Conservation (phyloP, 2,888 invertebrate species). For the Mimas tiliae region DNA sequence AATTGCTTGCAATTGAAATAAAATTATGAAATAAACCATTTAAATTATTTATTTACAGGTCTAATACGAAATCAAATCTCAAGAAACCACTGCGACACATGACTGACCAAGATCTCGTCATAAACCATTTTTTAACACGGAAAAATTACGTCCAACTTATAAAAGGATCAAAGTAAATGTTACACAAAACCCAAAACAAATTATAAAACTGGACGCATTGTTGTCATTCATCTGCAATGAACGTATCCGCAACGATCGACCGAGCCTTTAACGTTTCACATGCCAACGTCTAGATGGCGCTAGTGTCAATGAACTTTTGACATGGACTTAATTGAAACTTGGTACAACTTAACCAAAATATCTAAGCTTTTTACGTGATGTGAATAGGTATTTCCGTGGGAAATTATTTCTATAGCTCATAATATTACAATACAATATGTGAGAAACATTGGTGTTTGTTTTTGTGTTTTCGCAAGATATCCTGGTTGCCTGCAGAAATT, state of each 20-base stretch:
- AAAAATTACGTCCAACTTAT: conserved; percentile 60
- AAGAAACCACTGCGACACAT: conserved; percentile 53
- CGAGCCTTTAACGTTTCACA: conserved; percentile 70
- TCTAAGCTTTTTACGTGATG: conserved; percentile 74
- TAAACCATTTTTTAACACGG: conserved; percentile 61
- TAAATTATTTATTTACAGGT: conserved; percentile 39
- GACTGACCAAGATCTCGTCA: conserved; percentile 61
- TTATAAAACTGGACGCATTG: conserved; percentile 55
- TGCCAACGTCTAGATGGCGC: conserved; percentile 72
- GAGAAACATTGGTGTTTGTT: conserved; percentile 56
- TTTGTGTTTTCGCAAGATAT: conserved; percentile 43
- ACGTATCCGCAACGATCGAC: conserved; percentile 66
- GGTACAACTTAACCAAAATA: conserved; percentile 81
- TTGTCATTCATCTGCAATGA: conserved; percentile 49
- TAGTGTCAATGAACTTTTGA: conserved; percentile 79
- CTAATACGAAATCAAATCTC: conserved; percentile 13
- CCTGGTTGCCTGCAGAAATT: conserved; percentile 50
- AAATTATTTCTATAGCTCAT: conserved; percentile 56
- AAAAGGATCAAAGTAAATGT: conserved; percentile 45
- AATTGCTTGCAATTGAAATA: conserved; percentile 3
- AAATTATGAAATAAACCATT: not conserved
- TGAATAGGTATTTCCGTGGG: conserved; percentile 70
- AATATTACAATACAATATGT: conserved; percentile 63
- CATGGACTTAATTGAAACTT: conserved; percentile 82
- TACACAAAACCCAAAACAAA: conserved; percentile 39